Evolutionary conservation across 2,113 vertebrate genomes (phyloP).

Genomic region (Oophaga pumilio): DNA sequence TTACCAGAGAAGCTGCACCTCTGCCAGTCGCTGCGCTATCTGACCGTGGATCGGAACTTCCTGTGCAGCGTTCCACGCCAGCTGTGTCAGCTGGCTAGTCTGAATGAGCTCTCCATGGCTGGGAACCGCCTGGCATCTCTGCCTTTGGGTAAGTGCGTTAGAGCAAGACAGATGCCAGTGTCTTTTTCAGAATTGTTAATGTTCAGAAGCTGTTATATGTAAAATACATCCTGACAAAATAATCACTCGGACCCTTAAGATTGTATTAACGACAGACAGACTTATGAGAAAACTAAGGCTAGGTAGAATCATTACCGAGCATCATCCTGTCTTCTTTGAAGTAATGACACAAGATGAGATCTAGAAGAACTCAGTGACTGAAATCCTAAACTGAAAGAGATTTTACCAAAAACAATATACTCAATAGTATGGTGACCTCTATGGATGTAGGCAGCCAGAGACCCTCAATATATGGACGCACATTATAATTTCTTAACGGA

Average conservation of each 20-base stretch:
- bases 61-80: conserved; percentile 86
- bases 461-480: too few relatives aligned
- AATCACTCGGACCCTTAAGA: background rate
- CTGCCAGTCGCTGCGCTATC: conserved; percentile 90
- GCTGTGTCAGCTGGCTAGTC: conserved; percentile 90
- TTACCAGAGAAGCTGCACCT: conserved; percentile 87
- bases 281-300: background rate
- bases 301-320: background rate
- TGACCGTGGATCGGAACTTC: conserved; percentile 89
- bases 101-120: conserved; percentile 96
- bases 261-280: background rate
- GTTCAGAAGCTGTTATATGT: too few relatives aligned
- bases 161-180: background rate
- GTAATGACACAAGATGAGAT: background rate
- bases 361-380: background rate
- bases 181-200: background rate
- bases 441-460: too few relatives aligned
- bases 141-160: conserved; percentile 81
- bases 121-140: conserved; percentile 88
- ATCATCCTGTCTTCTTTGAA: background rate
- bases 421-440: too few relatives aligned
- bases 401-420: background rate
- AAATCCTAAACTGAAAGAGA: background rate
- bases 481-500: too few relatives aligned
- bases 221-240: background rate